Evolutionary conservation across 2,113 vertebrate species (phyloP), one percentile per base, ranked within the genome.

Genomic region (Oriolus oriolus): DNA sequence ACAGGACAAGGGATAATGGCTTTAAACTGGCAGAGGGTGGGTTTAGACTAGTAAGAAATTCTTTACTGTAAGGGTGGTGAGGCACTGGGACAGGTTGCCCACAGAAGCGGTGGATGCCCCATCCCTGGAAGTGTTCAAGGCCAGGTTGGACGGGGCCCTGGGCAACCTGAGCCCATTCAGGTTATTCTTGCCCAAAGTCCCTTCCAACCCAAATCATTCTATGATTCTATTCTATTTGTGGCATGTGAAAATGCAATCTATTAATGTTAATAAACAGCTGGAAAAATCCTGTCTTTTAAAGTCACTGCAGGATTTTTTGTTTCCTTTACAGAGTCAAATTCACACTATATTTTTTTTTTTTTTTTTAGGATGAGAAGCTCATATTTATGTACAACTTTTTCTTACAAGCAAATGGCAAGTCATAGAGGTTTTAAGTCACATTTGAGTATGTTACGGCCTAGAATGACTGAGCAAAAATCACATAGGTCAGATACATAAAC

Each of bases 41-140:
- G 47, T 33, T 76, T 35, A 47, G 47, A 31, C 3, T 22, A 60
- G 39, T 39, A 47, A 54, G 21, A 54, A 68, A 60, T 68, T 54
- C 54, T 61, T 52, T 60, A 6, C 17, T 22, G 2, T 22, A 21
- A 31, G 20, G 7, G 10, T 31, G 17, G 6, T 61, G 41, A 76
- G 41, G 41, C 30, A 54, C 54, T 31, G 23, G 17, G 15, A 69
- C 30, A 69, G 8, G 17, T 3, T 42, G 21, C 6, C 21, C 30
- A 49, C 5, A 61, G 47, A 50, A 76, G 17, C 0, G 0, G 47
- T 27, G 47, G 41, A 19, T 54, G 21, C 1, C 4, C 16, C 26
- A 31, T 13, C 8, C 17, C 41, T 61, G 30, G 17, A 61, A 54
- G 15, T 16, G 26, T 49, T 61, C 41, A 47, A 54, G 39, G 30